Base-by-base conservation (phyloP, 2,113 vertebrate genomes). In the Rynchops niger region DNA sequence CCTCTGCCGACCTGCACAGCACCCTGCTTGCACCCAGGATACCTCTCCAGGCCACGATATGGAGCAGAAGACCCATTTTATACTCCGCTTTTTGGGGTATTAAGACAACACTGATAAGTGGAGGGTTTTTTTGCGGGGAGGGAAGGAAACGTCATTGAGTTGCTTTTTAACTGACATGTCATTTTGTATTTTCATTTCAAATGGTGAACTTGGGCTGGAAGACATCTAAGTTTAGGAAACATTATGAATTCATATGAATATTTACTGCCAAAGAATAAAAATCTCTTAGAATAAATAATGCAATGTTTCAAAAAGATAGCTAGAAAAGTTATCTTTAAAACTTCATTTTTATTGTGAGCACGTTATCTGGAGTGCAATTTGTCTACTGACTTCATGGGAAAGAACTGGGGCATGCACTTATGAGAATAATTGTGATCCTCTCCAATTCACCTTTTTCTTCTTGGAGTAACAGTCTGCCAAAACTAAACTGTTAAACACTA, bases 401-500 rank as follows among this genome's bases (percentile, higher is more conserved):
- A 69, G 40, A 86, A 85, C 15, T 17, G 40, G 8, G 22, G 9
- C 27, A 76, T 22, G 38, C 19, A 36, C 4, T 80, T 70, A 52
- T 0, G 13, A 61, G 52, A 80, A 30, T 83, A 80, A 53, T 80
- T 90, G 77, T 53, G 15, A 62, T 45, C 18, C 18, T 70, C 14
- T 79, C n/a, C 38, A 92, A 61, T 67, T 67, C 55, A 87, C 22
- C 29, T 67, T 42, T 74, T 85, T 89, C n/a, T 74, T 84, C 29
- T 62, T 78, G 22, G 38, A 74, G 26, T 59, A 96, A 82, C n/a
- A 65, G 45, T 25, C 40, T 91, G 84, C 6, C 81, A 94, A 93
- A 89, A 52, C 18, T 79, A 65, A 91, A 61, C 43, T 69, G 81
- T n/a, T 95, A 91, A 96, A 93, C 23, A 72, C 65, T 82, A 50